Evolutionary conservation across 2,888 invertebrate species (phyloP), one percentile per base, ranked within the genome.

Genomic region (Caenorhabditis becei): DNA sequence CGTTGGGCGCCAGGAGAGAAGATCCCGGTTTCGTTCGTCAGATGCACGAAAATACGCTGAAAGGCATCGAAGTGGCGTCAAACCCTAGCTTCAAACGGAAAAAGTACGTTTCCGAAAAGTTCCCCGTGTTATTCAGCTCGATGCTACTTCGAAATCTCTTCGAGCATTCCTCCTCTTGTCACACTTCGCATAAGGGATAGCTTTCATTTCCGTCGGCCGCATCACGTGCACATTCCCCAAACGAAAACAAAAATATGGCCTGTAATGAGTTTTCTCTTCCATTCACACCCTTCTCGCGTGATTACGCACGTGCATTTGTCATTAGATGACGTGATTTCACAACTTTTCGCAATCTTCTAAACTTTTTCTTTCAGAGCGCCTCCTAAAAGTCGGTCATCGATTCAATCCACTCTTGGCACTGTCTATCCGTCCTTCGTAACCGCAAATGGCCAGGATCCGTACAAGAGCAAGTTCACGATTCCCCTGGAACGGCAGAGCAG

Each of bases 11-110:
- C n/a, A 35, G 62, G 59, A 67, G 67, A 54, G 26, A 37, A 44
- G 67, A 80, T 80, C 70, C 80, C 28, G 44, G 53, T 20, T 80
- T 75, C 54, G 23, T 75, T 23, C 74, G 65, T 5, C 66, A 66
- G 51, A 80, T 80, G 75, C 70, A 69, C 23, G 75, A 75, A 18
- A 80, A 75, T 26, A 74, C 81, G 23, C 23, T 62, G 44, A 77
- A 81, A 54, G 70, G 77, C 47, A 71, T 71, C 56, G 81, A 81
- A 37, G 18, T 23, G 49, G 77, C 77, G 18, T 23, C 66, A 24
- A 67, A 77, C 47, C 77, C 72, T 28, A 23, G 62, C n/a, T 74
- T 74, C 35, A 62, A 41, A 24, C 14, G 56, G 32, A 80, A 56
- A 54, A 63, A 65, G 65, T 77, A 26, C 41, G n/a, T n/a, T n/a